These are phyloP conservation scores for Drosophila neocordata DNA, from an alignment of 1,140 invertebrate species.

Conservation along the genomic window DNA sequence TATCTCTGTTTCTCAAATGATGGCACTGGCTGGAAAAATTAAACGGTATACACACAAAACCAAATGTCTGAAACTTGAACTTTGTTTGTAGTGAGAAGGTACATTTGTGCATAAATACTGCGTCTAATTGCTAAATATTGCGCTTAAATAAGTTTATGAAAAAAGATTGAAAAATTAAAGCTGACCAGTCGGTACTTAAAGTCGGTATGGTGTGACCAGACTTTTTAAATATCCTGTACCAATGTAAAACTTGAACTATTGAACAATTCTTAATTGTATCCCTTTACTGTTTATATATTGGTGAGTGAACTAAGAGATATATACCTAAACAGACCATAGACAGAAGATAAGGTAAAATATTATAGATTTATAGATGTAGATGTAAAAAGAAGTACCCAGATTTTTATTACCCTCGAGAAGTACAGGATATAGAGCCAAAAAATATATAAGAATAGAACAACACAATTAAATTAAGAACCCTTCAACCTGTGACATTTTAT, in stretches of 20 bases:
- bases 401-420: no score
- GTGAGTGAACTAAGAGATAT: no score
- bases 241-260: no score
- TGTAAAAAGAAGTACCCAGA: no score
- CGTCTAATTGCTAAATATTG: slow-evolving; percentile 45
- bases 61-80: slow-evolving; percentile 19
- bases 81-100: slow-evolving; percentile 57
- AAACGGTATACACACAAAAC: slow-evolving; percentile 61
- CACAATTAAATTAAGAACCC: slow-evolving; percentile 31
- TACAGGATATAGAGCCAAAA: slow-evolving; percentile 12
- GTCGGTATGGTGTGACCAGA: not conserved
- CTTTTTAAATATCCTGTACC: not conserved
- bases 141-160: slow-evolving; percentile 31
- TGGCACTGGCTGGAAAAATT: slow-evolving; percentile 80
- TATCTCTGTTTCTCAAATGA: no score
- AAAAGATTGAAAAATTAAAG: not conserved
- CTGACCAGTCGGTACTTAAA: not conserved
- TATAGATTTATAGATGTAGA: no score
- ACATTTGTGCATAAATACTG: slow-evolving; percentile 81
- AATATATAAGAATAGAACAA: slow-evolving; percentile 33
- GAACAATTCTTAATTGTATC: no score
- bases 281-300: no score
- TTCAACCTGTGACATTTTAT: not conserved
- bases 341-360: no score
- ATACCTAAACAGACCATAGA: no score